Evolutionary conservation across 2,888 invertebrate species (phyloP), one percentile per base, ranked within the genome.

Genomic region (Alentia gelatinosa): DNA sequence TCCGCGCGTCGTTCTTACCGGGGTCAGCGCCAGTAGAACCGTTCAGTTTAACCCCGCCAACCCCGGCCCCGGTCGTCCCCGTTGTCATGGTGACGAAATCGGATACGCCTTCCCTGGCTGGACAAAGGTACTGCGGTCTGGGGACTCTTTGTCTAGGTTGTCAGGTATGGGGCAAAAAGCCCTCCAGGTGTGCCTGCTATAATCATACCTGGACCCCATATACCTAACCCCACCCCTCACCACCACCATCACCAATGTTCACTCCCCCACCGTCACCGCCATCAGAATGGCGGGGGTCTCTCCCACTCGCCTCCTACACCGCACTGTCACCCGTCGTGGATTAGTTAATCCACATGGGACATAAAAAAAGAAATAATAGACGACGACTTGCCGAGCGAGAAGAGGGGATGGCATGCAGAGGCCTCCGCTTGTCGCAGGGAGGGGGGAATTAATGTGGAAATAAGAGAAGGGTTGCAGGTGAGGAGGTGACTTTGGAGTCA

Each of bases 121-220:
- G 68, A 68, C 68, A 68, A 30, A 68, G 68, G 68, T 68, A 26
- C 30, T 4, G 15, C 12, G 68, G 12, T 63, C 30, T 68, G n/a
- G n/a, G n/a, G n/a, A n/a, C n/a, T n/a, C 56, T 56, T 56, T 56
- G 56, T 56, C 56, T 56, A n/a, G 56, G 56, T n/a, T 68, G 68
- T 30, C 68, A 68, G 68, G 33, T 30, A 30, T 26, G 68, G 26
- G 68, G n/a, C 47, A 12, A 4, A 47, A 30, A 30, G 68, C 33
- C 68, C 68, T n/a, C 30, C 68, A 68, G 68, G 68, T 68, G 68
- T 68, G 23, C 26, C 56, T 56, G n/a, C 19, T n/a, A 56, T n/a
- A 19, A 56, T 19, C 56, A 56, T 56, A 56, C 56, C 56, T 56
- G 56, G n/a, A n/a, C 23, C n/a, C n/a, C n/a, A n/a, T n/a, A n/a